phyloP scores from a whole-genome alignment of 2,888 invertebrate species.

The Rugalucina vietnamica region DNA sequence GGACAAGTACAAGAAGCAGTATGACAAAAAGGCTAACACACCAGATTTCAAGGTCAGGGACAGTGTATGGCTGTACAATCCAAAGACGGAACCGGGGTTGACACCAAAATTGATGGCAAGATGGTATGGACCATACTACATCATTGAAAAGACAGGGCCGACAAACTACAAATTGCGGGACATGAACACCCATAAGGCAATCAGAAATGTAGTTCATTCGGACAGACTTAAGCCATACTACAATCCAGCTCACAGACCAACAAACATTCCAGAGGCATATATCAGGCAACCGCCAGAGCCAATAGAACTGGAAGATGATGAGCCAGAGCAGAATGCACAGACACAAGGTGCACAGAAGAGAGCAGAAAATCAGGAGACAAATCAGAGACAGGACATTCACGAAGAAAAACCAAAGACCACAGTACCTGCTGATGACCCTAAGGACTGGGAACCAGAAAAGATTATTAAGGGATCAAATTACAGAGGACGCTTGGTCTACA shows the following conservation, averaged over 20 bases:
- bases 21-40: neutral
- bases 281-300: neutral
- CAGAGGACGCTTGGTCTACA: neutral
- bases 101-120: neutral
- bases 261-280: constrained; percentile 37
- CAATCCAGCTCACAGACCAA: constrained; percentile 39
- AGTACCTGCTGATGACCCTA: neutral
- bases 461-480: neutral
- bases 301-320: constrained; percentile 17
- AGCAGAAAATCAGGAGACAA: neutral
- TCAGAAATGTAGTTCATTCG: constrained; percentile 37
- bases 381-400: neutral
- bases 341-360: neutral
- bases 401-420: neutral
- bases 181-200: constrained; percentile 19
- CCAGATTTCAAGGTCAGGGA: neutral
- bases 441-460: neutral
- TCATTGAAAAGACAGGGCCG: constrained; percentile 23
- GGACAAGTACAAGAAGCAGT: neutral
- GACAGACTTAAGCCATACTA: constrained; percentile 46
- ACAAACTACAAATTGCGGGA: constrained; percentile 30
- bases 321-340: neutral
- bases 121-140: constrained; percentile 15
- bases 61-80: neutral
- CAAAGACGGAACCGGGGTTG: neutral